phyloP scores from a whole-genome alignment of 2,888 invertebrate species.

The Luffia ferchaultella region DNA sequence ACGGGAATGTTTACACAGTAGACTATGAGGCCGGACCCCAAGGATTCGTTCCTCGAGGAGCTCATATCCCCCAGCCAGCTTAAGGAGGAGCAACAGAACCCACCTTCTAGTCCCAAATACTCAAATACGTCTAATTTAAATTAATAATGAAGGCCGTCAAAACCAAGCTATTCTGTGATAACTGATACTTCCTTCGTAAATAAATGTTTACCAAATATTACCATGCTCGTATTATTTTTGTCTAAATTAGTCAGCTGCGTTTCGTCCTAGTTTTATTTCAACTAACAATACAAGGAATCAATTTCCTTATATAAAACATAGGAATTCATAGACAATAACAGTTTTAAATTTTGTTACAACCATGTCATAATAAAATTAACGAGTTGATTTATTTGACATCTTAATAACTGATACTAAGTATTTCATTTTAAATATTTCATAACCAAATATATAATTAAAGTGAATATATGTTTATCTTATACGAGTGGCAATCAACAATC shows the following conservation, averaged over 20 bases:
- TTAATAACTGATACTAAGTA: too few relatives aligned
- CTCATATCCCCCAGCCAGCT: conserved; percentile 30
- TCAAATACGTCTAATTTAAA: conserved; percentile 6
- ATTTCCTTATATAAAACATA: too few relatives aligned
- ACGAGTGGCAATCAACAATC: too few relatives aligned
- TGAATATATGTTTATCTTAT: too few relatives aligned
- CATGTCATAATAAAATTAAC: too few relatives aligned
- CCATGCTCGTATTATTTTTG: too few relatives aligned
- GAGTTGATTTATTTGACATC: too few relatives aligned
- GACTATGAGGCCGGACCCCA: conserved; percentile 57
- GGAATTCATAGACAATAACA: background rate
- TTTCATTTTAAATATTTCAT: too few relatives aligned
- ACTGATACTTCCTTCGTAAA: background rate
- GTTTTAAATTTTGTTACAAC: background rate
- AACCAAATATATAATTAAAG: too few relatives aligned
- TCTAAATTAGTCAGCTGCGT: too few relatives aligned
- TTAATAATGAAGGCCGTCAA: conserved; percentile 1
- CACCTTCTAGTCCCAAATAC: conserved; percentile 6
- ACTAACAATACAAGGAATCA: too few relatives aligned
- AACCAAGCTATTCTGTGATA: conserved; percentile 6
- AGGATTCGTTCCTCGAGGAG: conserved; percentile 59
- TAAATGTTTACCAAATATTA: background rate
- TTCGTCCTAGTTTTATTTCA: too few relatives aligned
- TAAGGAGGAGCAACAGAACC: conserved; percentile 18
- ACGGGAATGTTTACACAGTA: conserved; percentile 51